Evolutionary conservation across 2,113 vertebrate genomes (phyloP).

Genomic region (Lepidothrix coronata): DNA sequence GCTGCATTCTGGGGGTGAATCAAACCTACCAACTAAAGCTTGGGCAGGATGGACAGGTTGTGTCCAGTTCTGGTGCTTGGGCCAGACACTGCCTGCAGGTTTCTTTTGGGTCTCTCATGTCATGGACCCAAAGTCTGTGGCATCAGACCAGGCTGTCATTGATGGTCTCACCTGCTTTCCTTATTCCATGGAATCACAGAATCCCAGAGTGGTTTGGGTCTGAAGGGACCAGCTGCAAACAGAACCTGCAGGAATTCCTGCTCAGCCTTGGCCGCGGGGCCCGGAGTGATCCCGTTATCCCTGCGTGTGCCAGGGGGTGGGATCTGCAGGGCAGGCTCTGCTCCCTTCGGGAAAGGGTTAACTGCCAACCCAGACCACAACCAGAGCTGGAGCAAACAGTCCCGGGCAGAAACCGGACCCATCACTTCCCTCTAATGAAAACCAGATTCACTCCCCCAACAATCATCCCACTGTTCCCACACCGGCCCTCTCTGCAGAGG

Average conservation of each 20-base stretch:
- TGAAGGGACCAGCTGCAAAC: not conserved
- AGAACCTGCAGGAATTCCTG: not conserved
- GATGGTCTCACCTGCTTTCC: not conserved
- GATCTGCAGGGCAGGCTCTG: not conserved
- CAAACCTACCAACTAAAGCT: not conserved
- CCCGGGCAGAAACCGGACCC: slow-evolving; percentile 73
- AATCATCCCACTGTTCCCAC: slow-evolving; percentile 78
- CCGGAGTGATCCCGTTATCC: accelerated
- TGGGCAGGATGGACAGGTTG: not conserved
- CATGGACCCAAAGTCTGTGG: accelerated
- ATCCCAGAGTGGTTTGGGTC: not conserved
- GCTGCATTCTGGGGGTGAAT: not conserved
- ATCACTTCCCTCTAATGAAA: slow-evolving; percentile 79
- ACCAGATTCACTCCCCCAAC: slow-evolving; percentile 79
- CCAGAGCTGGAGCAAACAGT: slow-evolving; percentile 68
- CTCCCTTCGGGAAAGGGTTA: slow-evolving; percentile 37
- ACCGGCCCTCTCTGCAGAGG: slow-evolving; percentile 51
- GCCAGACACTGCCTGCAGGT: not conserved
- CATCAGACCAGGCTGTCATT: accelerated
- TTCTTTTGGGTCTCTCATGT: not conserved
- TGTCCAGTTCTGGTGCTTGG: not conserved
- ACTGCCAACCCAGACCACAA: slow-evolving; percentile 63
- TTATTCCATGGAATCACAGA: not conserved
- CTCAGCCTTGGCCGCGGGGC: accelerated
- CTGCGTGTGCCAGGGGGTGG: not conserved